Evolutionary conservation across 1,140 invertebrate species (phyloP).

Genomic region (Gryllus bimaculatus): DNA sequence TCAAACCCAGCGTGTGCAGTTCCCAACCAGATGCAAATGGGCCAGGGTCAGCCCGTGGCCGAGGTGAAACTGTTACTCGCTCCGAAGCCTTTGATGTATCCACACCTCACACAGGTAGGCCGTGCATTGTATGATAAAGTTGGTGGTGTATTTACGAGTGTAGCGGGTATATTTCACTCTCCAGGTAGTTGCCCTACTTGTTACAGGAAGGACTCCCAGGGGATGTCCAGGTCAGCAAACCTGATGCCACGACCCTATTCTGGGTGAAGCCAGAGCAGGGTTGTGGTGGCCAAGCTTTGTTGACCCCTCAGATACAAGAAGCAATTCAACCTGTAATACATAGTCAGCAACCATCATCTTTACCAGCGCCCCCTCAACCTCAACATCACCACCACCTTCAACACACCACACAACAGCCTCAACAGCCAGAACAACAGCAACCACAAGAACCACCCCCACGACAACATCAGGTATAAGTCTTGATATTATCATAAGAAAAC

Average conservation of each 20-base stretch:
- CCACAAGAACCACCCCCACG: background rate
- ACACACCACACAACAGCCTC: background rate
- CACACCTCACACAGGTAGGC: background rate
- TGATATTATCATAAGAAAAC: background rate
- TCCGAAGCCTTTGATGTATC: background rate
- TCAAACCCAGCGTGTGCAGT: background rate
- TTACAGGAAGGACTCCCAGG: background rate
- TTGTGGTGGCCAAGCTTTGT: background rate
- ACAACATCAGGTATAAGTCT: background rate
- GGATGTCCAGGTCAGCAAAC: background rate
- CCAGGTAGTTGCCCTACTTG: background rate
- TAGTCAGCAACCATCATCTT: background rate
- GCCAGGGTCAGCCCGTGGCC: background rate
- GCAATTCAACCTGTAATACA: background rate
- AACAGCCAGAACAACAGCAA: background rate
- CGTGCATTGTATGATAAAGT: background rate
- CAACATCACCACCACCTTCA: background rate
- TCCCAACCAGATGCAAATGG: background rate
- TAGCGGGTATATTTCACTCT: background rate
- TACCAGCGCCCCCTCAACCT: background rate
- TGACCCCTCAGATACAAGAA: background rate
- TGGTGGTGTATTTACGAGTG: background rate
- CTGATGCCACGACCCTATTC: background rate
- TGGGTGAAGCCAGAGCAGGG: background rate
- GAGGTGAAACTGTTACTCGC: background rate